These are phyloP conservation scores for Icerya purchasi DNA, from an alignment of 2,888 invertebrate genomes.

Conservation along the genomic window DNA sequence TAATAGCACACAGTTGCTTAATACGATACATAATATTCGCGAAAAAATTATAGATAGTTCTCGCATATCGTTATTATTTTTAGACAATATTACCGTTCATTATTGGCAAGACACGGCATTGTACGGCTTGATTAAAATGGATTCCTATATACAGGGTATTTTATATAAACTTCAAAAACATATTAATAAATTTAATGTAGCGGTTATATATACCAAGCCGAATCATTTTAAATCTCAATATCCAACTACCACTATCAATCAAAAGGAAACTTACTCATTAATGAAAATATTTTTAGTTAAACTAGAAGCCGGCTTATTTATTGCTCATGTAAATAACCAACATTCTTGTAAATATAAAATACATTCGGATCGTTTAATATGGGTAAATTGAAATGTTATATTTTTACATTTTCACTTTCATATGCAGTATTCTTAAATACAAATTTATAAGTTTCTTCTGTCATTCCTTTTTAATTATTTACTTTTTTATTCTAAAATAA, in stretches of 20 bases:
- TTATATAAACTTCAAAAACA: slow-evolving; percentile 28
- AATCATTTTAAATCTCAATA: slow-evolving; percentile 26
- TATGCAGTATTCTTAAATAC: no score
- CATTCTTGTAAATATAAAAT: not conserved
- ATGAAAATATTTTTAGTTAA: not conserved
- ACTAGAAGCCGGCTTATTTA: not conserved
- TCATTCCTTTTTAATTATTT: no score
- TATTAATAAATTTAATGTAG: slow-evolving; percentile 30
- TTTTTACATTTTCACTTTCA: no score
- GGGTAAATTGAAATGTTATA: no score
- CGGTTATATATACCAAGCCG: slow-evolving; percentile 32
- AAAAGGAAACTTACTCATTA: not conserved
- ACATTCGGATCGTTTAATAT: not conserved
- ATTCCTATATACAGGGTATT: slow-evolving; percentile 21
- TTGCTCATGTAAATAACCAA: not conserved
- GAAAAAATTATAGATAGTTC: slow-evolving; percentile 25
- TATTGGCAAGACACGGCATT: slow-evolving; percentile 28
- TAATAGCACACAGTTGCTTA: slow-evolving; percentile 24
- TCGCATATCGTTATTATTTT: slow-evolving; percentile 27
- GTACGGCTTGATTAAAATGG: slow-evolving; percentile 20
- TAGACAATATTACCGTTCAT: slow-evolving; percentile 31
- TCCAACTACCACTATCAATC: not conserved
- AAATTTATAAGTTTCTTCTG: no score
- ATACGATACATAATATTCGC: slow-evolving; percentile 25
- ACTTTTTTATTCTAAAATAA: no score